Conservation (phyloP, 1,140 invertebrate genomes). For the Uloborus diversus region DNA sequence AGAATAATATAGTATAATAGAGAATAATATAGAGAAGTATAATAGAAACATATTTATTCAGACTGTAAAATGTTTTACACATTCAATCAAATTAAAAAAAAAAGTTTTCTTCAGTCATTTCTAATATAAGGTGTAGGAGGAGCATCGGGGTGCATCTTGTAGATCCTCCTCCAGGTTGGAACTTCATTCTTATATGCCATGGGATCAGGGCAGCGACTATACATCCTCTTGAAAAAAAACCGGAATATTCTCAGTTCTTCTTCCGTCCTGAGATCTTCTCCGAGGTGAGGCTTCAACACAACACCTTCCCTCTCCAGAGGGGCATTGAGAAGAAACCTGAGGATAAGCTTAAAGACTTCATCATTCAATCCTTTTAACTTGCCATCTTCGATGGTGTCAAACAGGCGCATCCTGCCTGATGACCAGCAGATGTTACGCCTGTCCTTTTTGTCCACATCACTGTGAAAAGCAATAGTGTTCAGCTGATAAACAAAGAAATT, state of each 20-base stretch:
- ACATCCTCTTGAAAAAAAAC: conserved; percentile 72
- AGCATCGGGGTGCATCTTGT: conserved; percentile 62
- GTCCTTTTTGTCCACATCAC: conserved; percentile 72
- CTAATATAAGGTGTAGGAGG: conserved; percentile 31
- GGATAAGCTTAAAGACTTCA: conserved; percentile 76
- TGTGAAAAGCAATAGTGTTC: conserved; percentile 79
- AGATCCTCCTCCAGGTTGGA: conserved; percentile 80
- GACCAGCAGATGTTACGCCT: conserved; percentile 83
- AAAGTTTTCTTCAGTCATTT: too few species aligned
- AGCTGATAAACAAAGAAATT: conserved; percentile 88
- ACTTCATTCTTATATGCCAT: conserved; percentile 74
- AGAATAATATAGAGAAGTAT: too few species aligned
- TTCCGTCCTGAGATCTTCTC: conserved; percentile 74
- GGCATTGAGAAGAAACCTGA: conserved; percentile 79
- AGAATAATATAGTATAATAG: too few species aligned
- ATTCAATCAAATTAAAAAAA: too few species aligned
- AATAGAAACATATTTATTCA: too few species aligned
- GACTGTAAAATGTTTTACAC: too few species aligned
- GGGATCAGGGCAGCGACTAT: conserved; percentile 72
- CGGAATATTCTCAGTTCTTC: conserved; percentile 74
- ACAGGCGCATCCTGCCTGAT: conserved; percentile 77
- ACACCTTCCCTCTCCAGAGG: conserved; percentile 71
- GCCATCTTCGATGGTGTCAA: conserved; percentile 76
- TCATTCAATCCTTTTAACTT: conserved; percentile 81
- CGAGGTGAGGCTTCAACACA: conserved; percentile 79